Evolutionary conservation across 2,797 vertebrate genomes (phyloP).

Genomic region (Fistularia tabacaria): DNA sequence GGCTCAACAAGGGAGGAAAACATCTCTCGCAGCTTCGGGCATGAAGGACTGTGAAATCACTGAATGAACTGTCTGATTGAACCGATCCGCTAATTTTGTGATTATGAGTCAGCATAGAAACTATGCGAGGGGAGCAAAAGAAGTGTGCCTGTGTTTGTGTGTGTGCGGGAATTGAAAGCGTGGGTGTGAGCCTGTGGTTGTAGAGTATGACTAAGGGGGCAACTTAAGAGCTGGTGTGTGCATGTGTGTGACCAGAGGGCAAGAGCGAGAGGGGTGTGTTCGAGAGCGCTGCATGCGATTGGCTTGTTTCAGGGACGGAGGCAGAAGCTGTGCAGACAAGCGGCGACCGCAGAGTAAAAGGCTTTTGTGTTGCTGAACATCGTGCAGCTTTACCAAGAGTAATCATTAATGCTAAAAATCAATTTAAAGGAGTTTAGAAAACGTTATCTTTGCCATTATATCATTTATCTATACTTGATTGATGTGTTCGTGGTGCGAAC

Average conservation of each 20-base stretch:
- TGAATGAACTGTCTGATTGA: slow-evolving; percentile 30
- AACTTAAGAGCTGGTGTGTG: slow-evolving; percentile 24
- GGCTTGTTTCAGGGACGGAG: slow-evolving; percentile 22
- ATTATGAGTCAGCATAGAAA: slow-evolving; percentile 49
- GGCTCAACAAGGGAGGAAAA: slow-evolving; percentile 32
- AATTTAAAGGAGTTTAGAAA: no score
- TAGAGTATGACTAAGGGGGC: slow-evolving; percentile 49
- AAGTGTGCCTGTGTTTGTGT: slow-evolving; percentile 14
- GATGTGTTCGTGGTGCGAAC: no score
- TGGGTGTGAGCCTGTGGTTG: slow-evolving; percentile 39
- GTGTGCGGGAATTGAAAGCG: slow-evolving; percentile 25
- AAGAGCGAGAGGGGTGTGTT: slow-evolving; percentile 41
- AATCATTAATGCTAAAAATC: no score
- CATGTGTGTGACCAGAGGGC: slow-evolving; percentile 16
- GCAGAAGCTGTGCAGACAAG: slow-evolving; percentile 20
- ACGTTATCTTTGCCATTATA: no score
- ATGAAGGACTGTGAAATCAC: slow-evolving; percentile 23
- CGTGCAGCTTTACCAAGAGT: no score
- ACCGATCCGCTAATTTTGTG: slow-evolving; percentile 30
- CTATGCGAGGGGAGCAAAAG: background rate
- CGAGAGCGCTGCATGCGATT: slow-evolving; percentile 31
- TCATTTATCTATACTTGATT: no score
- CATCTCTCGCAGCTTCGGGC: slow-evolving; percentile 17
- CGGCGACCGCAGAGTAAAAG: slow-evolving; percentile 22
- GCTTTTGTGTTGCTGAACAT: background rate